phyloP scores from a whole-genome alignment of 2,888 invertebrate species.

The Nebria brevicollis region DNA sequence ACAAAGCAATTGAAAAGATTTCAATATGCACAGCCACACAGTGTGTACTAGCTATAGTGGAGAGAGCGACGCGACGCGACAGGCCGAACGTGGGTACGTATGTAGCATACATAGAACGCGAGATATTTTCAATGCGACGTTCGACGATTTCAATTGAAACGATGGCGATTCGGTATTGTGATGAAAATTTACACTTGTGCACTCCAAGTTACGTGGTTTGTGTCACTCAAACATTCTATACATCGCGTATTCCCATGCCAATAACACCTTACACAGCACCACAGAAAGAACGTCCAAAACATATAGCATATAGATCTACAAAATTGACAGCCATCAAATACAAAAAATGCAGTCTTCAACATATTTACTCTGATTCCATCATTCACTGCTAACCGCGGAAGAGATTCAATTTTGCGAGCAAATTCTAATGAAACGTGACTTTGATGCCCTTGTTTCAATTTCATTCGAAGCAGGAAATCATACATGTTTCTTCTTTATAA shows the following conservation, averaged over 20 bases:
- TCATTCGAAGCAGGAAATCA: too few species aligned
- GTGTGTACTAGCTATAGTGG: slow-evolving; percentile 4
- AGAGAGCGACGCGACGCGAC: slow-evolving; percentile 4
- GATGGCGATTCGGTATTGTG: slow-evolving; percentile 62
- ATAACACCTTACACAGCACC: neutral
- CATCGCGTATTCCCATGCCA: neutral
- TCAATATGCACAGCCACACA: slow-evolving; percentile 56
- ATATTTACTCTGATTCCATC: too few species aligned
- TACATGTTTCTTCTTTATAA: too few species aligned
- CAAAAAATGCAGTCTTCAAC: neutral
- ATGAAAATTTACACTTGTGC: slow-evolving; percentile 65
- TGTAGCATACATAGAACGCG: neutral
- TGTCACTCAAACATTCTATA: slow-evolving; percentile 15
- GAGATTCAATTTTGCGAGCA: too few species aligned
- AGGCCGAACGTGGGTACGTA: slow-evolving; percentile 7
- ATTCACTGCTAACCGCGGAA: too few species aligned
- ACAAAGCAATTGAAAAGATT: slow-evolving; percentile 65
- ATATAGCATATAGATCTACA: neutral
- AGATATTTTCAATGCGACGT: slow-evolving; percentile 39
- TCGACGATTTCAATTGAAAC: slow-evolving; percentile 61
- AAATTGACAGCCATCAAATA: neutral
- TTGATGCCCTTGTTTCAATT: too few species aligned
- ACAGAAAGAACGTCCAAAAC: neutral
- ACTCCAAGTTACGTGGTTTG: slow-evolving; percentile 61
- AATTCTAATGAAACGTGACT: too few species aligned